A percentile compares a stretch with the other conserved stretches of the same genome.
These are phyloP conservation scores for Platerodrilus igneus DNA, from an alignment of 2,888 invertebrate genomes.

Conservation along the genomic window DNA sequence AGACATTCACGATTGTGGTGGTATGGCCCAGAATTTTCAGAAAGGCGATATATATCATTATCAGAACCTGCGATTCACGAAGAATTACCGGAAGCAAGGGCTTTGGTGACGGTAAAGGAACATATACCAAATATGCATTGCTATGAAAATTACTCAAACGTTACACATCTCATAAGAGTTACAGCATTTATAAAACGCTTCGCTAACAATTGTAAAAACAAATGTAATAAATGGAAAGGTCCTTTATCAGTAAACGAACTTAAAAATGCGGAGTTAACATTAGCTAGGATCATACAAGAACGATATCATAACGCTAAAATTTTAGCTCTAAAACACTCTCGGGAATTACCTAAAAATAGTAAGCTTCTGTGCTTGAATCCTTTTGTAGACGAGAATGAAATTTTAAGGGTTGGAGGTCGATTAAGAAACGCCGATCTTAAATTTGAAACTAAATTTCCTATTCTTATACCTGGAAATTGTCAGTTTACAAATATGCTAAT, in stretches of 20 bases:
- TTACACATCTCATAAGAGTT: conserved; percentile 6
- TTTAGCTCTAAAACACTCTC: not conserved
- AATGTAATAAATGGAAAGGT: too few relatives aligned
- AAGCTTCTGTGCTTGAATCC: conserved; percentile 21
- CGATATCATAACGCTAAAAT: not conserved
- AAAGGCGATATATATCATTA: too few relatives aligned
- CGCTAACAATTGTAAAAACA: not conserved
- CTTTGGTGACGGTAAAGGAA: too few relatives aligned
- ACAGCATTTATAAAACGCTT: conserved; percentile 6
- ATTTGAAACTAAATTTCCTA: conserved; percentile 25
- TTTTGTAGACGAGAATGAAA: conserved; percentile 19
- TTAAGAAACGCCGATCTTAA: conserved; percentile 21
- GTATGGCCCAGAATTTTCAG: conserved; percentile 7
- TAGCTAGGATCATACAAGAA: not conserved
- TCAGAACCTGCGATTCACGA: too few relatives aligned
- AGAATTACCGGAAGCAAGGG: too few relatives aligned
- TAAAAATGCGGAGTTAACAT: not conserved
- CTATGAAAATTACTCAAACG: conserved; percentile 3
- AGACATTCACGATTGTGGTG: conserved; percentile 10
- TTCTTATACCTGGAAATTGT: conserved; percentile 22
- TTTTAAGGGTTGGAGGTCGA: conserved; percentile 25
- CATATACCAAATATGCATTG: not conserved
- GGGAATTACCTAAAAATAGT: conserved; percentile 11
- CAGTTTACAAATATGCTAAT: conserved; percentile 22
- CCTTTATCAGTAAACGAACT: too few relatives aligned